Conservation (phyloP, 2,113 vertebrate genomes). For the Etheostoma cragini region DNA sequence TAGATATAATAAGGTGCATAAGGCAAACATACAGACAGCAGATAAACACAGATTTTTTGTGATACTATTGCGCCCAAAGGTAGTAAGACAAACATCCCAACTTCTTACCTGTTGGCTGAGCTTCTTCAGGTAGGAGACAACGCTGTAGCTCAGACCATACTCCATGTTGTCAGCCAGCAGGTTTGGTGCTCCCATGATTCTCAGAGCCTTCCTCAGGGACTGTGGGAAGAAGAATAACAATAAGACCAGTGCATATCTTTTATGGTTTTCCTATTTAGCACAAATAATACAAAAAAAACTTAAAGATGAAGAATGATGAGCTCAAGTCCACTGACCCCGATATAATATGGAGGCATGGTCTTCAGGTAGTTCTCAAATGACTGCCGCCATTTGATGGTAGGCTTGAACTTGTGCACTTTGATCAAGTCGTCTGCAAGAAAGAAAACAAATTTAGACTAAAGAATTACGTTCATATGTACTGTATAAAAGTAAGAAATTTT, state of each 20-base stretch:
- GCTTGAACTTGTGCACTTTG: slow-evolving; percentile 98
- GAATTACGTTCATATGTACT: neutral
- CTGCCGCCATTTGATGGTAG: slow-evolving; percentile 95
- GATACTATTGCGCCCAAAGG: neutral
- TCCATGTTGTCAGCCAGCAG: slow-evolving; percentile 97
- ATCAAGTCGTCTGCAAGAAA: slow-evolving; percentile 92
- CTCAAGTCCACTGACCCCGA: slow-evolving; percentile 87
- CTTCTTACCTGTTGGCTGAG: slow-evolving; percentile 94
- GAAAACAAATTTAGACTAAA: neutral
- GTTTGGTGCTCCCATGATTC: slow-evolving; percentile 98
- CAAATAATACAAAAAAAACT: too few relatives aligned
- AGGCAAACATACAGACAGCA: too few relatives aligned
- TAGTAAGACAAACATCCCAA: neutral
- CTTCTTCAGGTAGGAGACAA: slow-evolving; percentile 98
- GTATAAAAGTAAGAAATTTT: too few relatives aligned
- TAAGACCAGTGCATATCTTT: neutral
- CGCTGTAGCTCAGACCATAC: slow-evolving; percentile 97
- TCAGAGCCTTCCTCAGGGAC: slow-evolving; percentile 95
- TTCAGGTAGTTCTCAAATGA: slow-evolving; percentile 98
- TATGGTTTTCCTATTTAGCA: too few relatives aligned
- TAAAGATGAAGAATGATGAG: neutral
- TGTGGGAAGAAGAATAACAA: slow-evolving; percentile 57
- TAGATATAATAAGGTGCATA: too few relatives aligned
- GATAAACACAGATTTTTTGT: neutral
- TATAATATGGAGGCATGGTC: slow-evolving; percentile 98